A percentile compares a stretch with the other conserved stretches of the same genome.
Conservation (phyloP, 1,140 invertebrate species). For the Drosophila trapezifrons region DNA sequence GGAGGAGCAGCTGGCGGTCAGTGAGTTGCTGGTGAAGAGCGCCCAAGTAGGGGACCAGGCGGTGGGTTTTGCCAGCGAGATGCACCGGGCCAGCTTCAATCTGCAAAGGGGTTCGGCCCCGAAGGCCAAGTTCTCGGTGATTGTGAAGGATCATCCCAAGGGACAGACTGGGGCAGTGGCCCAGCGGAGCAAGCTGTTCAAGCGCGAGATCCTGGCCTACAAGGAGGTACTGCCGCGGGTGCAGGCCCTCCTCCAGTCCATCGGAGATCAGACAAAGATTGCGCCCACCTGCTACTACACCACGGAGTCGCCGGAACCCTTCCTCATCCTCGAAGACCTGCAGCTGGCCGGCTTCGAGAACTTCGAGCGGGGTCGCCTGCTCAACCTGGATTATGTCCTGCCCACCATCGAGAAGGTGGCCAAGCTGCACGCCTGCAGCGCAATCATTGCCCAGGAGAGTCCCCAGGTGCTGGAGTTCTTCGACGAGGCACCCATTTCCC, state of each 20-base stretch:
- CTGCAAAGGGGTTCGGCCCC: conserved; percentile 59
- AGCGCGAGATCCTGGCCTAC: conserved; percentile 80
- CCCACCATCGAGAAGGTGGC: conserved; percentile 85
- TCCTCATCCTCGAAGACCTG: conserved; percentile 78
- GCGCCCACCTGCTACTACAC: conserved; percentile 81
- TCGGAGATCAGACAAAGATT: conserved; percentile 77
- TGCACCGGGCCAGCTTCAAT: conserved; percentile 78
- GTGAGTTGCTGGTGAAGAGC: conserved; percentile 72
- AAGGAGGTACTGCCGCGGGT: conserved; percentile 76
- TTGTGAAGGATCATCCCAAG: conserved; percentile 81
- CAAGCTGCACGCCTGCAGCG: conserved; percentile 86
- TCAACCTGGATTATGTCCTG: conserved; percentile 78
- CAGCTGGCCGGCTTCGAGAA: conserved; percentile 68
- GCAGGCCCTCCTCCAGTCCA: conserved; percentile 65
- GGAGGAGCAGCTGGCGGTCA: conserved; percentile 67
- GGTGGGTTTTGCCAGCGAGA: conserved; percentile 76
- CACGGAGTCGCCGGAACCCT: conserved; percentile 77
- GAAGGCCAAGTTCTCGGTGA: conserved; percentile 76
- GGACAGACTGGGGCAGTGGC: conserved; percentile 77
- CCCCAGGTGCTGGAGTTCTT: conserved; percentile 76
- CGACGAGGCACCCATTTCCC: conserved; percentile 77
- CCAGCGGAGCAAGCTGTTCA: conserved; percentile 76
- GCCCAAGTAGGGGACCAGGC: conserved; percentile 55
- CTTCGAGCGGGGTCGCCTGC: conserved; percentile 73
- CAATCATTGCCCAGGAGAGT: conserved; percentile 71